phyloP scores from a whole-genome alignment of 2,888 invertebrate genomes.

The Amaurobius ferox region DNA sequence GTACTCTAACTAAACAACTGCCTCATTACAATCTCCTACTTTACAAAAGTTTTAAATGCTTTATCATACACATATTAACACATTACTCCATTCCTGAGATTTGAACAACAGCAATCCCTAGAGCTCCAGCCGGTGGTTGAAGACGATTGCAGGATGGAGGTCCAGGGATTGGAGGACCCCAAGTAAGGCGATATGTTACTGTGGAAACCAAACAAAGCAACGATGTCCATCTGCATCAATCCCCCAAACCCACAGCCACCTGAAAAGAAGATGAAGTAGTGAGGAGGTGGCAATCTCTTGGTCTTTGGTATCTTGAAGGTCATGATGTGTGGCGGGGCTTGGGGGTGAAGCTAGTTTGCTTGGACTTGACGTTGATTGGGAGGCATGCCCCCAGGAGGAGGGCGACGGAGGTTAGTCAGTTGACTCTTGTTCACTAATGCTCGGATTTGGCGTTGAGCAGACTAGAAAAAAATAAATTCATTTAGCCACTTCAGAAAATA shows the following conservation, averaged over 20 bases:
- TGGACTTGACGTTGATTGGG: slow-evolving; percentile 66
- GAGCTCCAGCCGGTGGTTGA: slow-evolving; percentile 18
- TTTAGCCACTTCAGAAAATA: too few species aligned
- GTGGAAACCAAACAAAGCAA: slow-evolving; percentile 73
- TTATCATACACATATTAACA: slow-evolving; percentile 72
- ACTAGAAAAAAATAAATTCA: slow-evolving; percentile 81
- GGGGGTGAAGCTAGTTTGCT: slow-evolving; percentile 69
- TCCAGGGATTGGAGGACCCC: slow-evolving; percentile 27
- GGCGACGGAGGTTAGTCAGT: slow-evolving; percentile 75
- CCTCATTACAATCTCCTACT: slow-evolving; percentile 69
- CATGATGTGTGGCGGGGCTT: slow-evolving; percentile 67
- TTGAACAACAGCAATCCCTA: slow-evolving; percentile 40
- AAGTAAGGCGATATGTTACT: slow-evolving; percentile 71
- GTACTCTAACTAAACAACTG: slow-evolving; percentile 72
- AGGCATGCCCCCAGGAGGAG: slow-evolving; percentile 52
- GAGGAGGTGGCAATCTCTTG: slow-evolving; percentile 65
- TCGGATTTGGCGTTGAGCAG: slow-evolving; percentile 93
- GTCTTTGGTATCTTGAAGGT: slow-evolving; percentile 73
- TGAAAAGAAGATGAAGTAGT: slow-evolving; percentile 4
- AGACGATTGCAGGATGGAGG: slow-evolving; percentile 16
- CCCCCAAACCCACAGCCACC: slow-evolving; percentile 71
- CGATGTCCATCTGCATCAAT: slow-evolving; percentile 57
- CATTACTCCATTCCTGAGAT: slow-evolving; percentile 72
- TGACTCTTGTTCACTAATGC: slow-evolving; percentile 82
- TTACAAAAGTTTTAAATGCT: slow-evolving; percentile 70